A percentile compares a stretch with the other conserved stretches of the same genome.
Evolutionary conservation across 53 echinoderm and acorn worm genomes (phyloP).

Genomic region (Henricia sp.): DNA sequence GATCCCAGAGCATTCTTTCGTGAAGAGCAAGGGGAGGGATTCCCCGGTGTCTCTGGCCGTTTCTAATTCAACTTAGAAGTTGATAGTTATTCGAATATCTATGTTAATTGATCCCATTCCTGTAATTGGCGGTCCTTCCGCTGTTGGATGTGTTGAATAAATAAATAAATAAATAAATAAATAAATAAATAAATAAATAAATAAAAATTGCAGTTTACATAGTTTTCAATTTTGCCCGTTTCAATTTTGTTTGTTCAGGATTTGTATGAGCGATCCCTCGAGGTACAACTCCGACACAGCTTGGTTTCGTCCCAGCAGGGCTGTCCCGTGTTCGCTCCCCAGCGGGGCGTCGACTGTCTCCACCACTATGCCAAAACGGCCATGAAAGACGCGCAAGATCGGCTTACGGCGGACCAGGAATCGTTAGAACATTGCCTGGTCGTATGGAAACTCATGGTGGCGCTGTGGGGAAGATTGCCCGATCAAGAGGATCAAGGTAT

Average conservation of each 20-base stretch:
- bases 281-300: slow-evolving; percentile 85
- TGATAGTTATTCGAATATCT: too few species aligned
- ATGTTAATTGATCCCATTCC: too few species aligned
- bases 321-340: slow-evolving; percentile 88
- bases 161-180: too few species aligned
- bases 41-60: too few species aligned
- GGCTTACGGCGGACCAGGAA: slow-evolving; percentile 61
- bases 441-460: slow-evolving; percentile 88
- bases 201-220: too few species aligned
- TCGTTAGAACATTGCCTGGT: slow-evolving; percentile 77
- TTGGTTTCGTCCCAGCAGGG: slow-evolving; percentile 63
- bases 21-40: too few species aligned
- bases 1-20: too few species aligned
- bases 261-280: slow-evolving; percentile 71
- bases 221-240: neutral
- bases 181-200: too few species aligned
- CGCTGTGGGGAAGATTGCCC: slow-evolving; percentile 89
- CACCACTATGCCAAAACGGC: slow-evolving; percentile 80
- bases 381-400: slow-evolving; percentile 65
- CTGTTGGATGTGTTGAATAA: too few species aligned
- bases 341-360: slow-evolving; percentile 77
- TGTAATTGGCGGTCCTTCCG: too few species aligned
- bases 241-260: slow-evolving; percentile 58
- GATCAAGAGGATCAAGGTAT: slow-evolving; percentile 69
- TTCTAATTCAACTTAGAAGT: too few species aligned